phyloP scores from a whole-genome alignment of 1,140 invertebrate genomes.

The Cydia splendana region DNA sequence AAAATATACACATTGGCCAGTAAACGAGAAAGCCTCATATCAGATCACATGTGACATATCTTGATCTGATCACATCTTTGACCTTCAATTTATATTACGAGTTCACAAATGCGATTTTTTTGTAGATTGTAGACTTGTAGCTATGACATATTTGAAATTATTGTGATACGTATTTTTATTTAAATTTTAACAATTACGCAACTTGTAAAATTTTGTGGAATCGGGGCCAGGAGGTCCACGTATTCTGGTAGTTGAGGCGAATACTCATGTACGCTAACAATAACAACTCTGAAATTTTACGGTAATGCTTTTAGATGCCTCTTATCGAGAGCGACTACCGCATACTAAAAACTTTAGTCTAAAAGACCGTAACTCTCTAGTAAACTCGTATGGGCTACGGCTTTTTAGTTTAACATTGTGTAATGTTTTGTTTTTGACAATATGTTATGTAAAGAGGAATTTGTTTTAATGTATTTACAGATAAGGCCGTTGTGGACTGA shows the following conservation, averaged over 20 bases:
- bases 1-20: no score
- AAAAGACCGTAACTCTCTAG: background rate
- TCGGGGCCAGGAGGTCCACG: background rate
- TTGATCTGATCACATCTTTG: no score
- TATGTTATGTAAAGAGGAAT: background rate
- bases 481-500: background rate
- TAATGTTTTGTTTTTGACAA: background rate
- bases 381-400: background rate
- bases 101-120: no score
- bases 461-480: background rate
- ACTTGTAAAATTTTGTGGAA: no score
- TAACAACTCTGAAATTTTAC: background rate
- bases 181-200: no score
- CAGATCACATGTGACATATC: no score
- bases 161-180: no score
- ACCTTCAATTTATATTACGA: no score
- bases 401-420: background rate
- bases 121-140: no score
- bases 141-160: no score
- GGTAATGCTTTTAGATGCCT: conserved; percentile 5
- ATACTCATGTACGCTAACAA: background rate
- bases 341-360: background rate
- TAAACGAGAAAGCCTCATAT: no score
- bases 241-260: background rate
- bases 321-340: background rate